phyloP scores from a whole-genome alignment of 2,888 invertebrate genomes.

The Luperina testacea region DNA sequence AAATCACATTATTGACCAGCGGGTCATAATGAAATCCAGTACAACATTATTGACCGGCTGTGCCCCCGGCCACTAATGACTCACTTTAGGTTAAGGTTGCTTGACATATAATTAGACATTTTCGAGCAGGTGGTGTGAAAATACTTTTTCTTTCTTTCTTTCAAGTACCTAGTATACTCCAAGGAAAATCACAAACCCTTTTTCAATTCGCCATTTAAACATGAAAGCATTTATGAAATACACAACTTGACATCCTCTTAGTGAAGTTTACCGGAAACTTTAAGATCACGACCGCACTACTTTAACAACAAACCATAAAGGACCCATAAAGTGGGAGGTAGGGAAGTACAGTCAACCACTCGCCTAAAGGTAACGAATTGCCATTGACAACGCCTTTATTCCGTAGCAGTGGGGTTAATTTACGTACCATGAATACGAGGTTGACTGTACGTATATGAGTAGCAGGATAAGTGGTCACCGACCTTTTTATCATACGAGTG shows the following conservation, averaged over 20 bases:
- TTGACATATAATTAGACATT: no score
- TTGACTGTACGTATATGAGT: background rate
- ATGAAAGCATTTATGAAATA: slow-evolving; percentile 23
- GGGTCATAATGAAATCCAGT: no score
- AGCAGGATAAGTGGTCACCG: background rate
- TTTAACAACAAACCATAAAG: background rate
- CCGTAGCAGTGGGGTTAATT: background rate
- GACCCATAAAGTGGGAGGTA: background rate
- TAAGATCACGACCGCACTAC: no score
- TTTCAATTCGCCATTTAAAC: background rate
- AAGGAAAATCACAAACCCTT: background rate
- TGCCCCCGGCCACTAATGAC: no score
- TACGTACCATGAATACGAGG: background rate
- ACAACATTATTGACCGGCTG: no score
- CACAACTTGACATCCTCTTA: slow-evolving; percentile 1
- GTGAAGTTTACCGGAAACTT: slow-evolving; percentile 1
- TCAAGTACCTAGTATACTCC: no score
- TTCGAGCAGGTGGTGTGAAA: no score
- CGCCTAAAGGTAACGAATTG: background rate
- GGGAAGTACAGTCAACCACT: background rate
- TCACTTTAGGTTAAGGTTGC: no score
- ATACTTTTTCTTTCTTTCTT: no score
- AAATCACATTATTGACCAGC: no score
- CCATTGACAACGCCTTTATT: background rate
- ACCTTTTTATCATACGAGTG: background rate